A percentile compares a stretch with the other conserved stretches of the same genome.
Conservation (phyloP, 2,888 invertebrate species). For the Drosophila emarginata region DNA sequence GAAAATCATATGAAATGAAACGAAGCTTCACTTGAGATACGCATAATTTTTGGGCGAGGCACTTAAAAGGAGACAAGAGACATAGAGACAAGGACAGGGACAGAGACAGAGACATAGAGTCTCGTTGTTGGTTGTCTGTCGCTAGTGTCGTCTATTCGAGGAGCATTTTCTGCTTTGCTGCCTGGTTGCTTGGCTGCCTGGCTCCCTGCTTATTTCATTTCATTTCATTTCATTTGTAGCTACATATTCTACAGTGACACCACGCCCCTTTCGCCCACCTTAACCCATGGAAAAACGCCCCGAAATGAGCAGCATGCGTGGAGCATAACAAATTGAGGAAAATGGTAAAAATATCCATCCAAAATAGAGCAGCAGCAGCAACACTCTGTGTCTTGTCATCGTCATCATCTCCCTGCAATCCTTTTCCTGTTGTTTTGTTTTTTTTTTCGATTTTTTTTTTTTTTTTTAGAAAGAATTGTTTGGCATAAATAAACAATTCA, state of each 20-base stretch:
- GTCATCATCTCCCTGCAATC: constrained; percentile 41
- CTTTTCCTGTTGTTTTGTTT: constrained; percentile 33
- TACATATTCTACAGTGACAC: constrained; percentile 66
- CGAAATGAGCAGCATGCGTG: constrained; percentile 65
- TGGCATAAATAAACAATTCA: constrained; percentile 78
- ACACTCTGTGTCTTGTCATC: constrained; percentile 14
- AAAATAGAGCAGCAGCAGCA: constrained; percentile 3
- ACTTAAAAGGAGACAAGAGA: constrained; percentile 16
- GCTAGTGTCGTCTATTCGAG: constrained; percentile 47
- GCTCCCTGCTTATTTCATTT: constrained; percentile 29
- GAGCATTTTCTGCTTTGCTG: constrained; percentile 37
- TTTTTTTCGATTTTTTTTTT: not conserved
- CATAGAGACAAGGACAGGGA: not conserved
- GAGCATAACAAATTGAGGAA: constrained; percentile 68
- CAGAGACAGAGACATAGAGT: constrained; percentile 14
- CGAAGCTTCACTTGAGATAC: constrained; percentile 21
- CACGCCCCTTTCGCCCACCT: constrained; percentile 48
- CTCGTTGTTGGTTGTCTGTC: constrained; percentile 33
- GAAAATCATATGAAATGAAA: constrained; percentile 3
- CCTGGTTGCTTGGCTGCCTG: not conserved
- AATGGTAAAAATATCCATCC: not conserved
- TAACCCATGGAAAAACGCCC: constrained; percentile 38
- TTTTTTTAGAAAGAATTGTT: constrained; percentile 42
- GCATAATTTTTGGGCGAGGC: constrained; percentile 47
- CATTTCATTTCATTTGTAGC: constrained; percentile 69